A percentile compares a stretch with the other conserved stretches of the same genome.
These are phyloP conservation scores for Andrena praecox DNA, from an alignment of 2,888 invertebrate genomes.

Conservation along the genomic window DNA sequence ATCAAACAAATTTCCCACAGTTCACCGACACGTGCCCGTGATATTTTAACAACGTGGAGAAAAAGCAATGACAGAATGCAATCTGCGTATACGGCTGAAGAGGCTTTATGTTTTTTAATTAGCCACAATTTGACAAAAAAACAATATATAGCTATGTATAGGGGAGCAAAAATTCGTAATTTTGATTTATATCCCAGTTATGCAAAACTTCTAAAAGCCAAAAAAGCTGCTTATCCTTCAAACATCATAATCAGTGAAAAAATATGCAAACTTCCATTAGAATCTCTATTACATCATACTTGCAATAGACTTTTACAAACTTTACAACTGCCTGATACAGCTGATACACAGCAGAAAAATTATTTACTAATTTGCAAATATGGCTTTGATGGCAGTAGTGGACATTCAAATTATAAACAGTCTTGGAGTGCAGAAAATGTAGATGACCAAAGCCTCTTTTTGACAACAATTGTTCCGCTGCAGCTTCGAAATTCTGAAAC, in stretches of 20 bases:
- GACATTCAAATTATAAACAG: not conserved
- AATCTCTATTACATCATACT: conserved; percentile 6
- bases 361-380: conserved; percentile 13
- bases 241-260: not conserved
- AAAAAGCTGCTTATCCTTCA: conserved; percentile 3
- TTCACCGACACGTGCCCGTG: not conserved
- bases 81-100: not conserved
- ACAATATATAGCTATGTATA: not conserved
- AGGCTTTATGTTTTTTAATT: conserved; percentile 3
- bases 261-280: not conserved
- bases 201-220: not conserved
- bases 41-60: not conserved
- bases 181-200: not conserved
- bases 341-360: not conserved
- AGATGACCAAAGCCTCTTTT: not conserved
- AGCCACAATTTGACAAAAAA: not conserved
- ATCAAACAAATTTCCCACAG: not conserved
- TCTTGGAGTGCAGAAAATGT: not conserved
- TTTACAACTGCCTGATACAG: not conserved
- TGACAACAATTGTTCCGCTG: not conserved
- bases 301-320: not conserved
- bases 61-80: not conserved
- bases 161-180: conserved; percentile 1
- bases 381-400: not conserved
- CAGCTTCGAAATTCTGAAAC: not conserved